Evolutionary conservation across 2,888 invertebrate species (phyloP), one percentile per base, ranked within the genome.

Genomic region (Ectobius pallidus): DNA sequence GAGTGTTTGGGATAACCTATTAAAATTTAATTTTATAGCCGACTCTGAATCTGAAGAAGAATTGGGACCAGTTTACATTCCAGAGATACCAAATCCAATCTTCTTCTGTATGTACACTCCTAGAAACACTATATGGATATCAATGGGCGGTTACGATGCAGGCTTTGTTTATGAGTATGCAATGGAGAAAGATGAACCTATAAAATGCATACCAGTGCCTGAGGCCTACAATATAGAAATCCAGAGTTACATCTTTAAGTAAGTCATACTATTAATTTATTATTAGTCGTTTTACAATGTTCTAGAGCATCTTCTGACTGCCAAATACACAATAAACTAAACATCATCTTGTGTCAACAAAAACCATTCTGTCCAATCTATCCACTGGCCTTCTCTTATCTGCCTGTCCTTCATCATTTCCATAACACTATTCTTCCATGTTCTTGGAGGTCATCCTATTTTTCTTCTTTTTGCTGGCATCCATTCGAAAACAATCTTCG

Each of bases 111-210:
- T 86, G 73, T 89, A 88, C 74, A 86, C 87, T 0, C 62, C 73
- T 20, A 81, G 83, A 2, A 80, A 84, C 25, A 87, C 86, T 0
- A 82, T 91, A 70, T 89, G 89, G 88, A 76, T 90, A 0, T 88
- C 89, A 0, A 85, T 90, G 84, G 85, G 83, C 2, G 91, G 89
- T 27, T 91, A 86, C 76, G 91, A 91, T 80, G 87, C 90, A 2
- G 91, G 91, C 27, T 91, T 88, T 76, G 84, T 90, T 75, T 91
- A 91, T 78, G 90, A 90, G 80, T 87, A 86, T 77, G 79, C 79
- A 27, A 84, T 86, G 42, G 83, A 83, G 22, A 80, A 83, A 61
- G 80, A 82, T 0, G 83, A 84, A 30, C 87, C 87, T 0, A 74
- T 83, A 1, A 80, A 78, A 49, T 86, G 84, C 76, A 85, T 83